Conservation (phyloP, 2,113 vertebrate genomes). For the Thymallus thymallus region DNA sequence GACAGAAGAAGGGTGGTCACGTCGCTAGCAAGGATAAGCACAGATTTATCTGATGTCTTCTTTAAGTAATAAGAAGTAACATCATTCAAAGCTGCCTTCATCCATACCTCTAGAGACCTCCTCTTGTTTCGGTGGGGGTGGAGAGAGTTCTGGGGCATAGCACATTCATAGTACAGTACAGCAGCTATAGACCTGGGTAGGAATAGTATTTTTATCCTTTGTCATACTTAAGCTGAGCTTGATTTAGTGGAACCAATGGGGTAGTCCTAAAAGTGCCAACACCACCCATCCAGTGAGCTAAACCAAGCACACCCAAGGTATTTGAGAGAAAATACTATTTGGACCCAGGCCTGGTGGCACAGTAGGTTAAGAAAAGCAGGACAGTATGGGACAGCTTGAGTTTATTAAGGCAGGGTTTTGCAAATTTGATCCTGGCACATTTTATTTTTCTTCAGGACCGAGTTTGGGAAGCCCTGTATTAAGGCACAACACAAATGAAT, state of each 20-base stretch:
- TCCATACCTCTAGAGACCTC: constrained; percentile 74
- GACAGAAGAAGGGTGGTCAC: constrained; percentile 60
- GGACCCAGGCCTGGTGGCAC: constrained; percentile 23
- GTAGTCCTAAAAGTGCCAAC: background rate
- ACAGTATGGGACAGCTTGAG: constrained; percentile 45
- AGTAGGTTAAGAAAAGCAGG: constrained; percentile 35
- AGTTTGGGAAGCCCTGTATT: too few relatives aligned
- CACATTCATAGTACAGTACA: background rate
- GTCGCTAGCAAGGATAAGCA: constrained; percentile 81
- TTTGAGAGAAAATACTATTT: background rate
- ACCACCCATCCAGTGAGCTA: background rate
- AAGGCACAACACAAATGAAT: constrained; percentile 47
- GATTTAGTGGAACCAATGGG: background rate
- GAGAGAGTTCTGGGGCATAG: constrained; percentile 46
- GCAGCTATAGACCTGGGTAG: background rate
- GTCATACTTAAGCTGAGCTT: background rate
- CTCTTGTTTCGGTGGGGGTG: constrained; percentile 54
- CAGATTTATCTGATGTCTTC: constrained; percentile 87
- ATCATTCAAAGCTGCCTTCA: constrained; percentile 86
- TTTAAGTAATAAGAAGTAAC: constrained; percentile 82
- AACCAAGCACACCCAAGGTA: background rate
- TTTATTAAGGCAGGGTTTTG: too few relatives aligned
- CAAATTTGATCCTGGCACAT: too few relatives aligned
- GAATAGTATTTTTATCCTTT: too few relatives aligned
- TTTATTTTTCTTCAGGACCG: too few relatives aligned